A percentile compares a stretch with the other conserved stretches of the same genome.
Evolutionary conservation across 2,113 vertebrate species (phyloP).

Genomic region (Romanogobio albipinnatus): DNA sequence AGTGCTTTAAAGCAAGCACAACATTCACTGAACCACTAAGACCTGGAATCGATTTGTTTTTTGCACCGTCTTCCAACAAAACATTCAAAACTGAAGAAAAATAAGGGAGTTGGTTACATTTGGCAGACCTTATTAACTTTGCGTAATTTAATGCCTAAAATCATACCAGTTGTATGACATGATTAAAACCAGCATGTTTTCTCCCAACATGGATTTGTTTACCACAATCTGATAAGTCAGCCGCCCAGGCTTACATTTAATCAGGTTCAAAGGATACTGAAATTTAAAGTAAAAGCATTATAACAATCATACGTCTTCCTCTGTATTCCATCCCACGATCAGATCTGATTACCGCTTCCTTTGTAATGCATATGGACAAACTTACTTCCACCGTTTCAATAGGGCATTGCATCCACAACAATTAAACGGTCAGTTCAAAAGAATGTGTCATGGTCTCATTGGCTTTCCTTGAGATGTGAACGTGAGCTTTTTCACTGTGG

Average conservation of each 20-base stretch:
- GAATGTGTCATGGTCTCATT: slow-evolving; percentile 12
- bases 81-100: slow-evolving; percentile 19
- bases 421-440: slow-evolving; percentile 39
- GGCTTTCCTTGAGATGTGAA: slow-evolving; percentile 53
- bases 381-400: not conserved
- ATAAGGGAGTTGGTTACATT: slow-evolving; percentile 31
- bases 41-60: slow-evolving; percentile 31
- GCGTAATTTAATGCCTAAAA: slow-evolving; percentile 31
- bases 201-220: slow-evolving; percentile 22
- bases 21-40: slow-evolving; percentile 2
- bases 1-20: not conserved
- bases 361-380: slow-evolving; percentile 20
- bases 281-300: not conserved
- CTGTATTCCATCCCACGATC: not conserved
- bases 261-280: not conserved
- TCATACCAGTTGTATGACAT: slow-evolving; percentile 38
- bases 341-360: slow-evolving; percentile 28
- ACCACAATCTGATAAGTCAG: slow-evolving; percentile 3
- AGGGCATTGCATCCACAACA: slow-evolving; percentile 5
- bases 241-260: not conserved
- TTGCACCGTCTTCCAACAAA: slow-evolving; percentile 13
- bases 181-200: slow-evolving; percentile 32
- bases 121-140: slow-evolving; percentile 20
- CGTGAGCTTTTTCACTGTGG: slow-evolving; percentile 55
- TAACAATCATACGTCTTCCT: not conserved